A percentile compares a stretch with the other conserved stretches of the same genome.
These are phyloP conservation scores for Stenotaenia linearis DNA, from an alignment of 2,888 invertebrate species.

Conservation along the genomic window DNA sequence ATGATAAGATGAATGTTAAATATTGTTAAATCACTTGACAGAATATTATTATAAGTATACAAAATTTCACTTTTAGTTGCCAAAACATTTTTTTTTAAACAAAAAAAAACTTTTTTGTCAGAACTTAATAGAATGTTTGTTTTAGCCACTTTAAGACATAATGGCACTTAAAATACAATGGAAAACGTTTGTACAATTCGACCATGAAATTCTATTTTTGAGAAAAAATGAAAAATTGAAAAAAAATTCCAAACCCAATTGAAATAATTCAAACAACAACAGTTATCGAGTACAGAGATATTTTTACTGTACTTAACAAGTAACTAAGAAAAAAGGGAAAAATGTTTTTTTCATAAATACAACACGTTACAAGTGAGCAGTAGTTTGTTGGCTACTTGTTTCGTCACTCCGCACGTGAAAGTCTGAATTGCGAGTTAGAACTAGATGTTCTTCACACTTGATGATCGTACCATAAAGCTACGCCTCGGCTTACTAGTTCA, in stretches of 20 bases:
- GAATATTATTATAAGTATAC: not conserved
- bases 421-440: not conserved
- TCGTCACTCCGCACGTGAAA: not conserved
- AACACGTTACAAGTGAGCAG: not conserved
- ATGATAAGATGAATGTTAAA: not conserved
- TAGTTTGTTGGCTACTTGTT: not conserved
- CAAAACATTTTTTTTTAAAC: not conserved
- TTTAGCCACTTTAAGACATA: not conserved
- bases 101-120: not conserved
- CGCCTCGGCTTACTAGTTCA: conserved; percentile 75
- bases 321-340: not conserved
- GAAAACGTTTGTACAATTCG: not conserved
- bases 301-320: not conserved
- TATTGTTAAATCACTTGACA: not conserved
- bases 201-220: not conserved
- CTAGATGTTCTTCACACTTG: conserved; percentile 9
- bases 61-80: not conserved
- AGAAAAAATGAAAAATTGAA: not conserved
- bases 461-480: conserved; percentile 65
- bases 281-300: not conserved
- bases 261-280: not conserved
- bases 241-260: not conserved
- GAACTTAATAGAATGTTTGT: not conserved
- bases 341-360: not conserved
- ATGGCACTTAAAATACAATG: not conserved